A percentile compares a stretch with the other conserved stretches of the same genome.
phyloP scores from a whole-genome alignment of 2,797 vertebrate species.

The Micropoecilia bifurca region DNA sequence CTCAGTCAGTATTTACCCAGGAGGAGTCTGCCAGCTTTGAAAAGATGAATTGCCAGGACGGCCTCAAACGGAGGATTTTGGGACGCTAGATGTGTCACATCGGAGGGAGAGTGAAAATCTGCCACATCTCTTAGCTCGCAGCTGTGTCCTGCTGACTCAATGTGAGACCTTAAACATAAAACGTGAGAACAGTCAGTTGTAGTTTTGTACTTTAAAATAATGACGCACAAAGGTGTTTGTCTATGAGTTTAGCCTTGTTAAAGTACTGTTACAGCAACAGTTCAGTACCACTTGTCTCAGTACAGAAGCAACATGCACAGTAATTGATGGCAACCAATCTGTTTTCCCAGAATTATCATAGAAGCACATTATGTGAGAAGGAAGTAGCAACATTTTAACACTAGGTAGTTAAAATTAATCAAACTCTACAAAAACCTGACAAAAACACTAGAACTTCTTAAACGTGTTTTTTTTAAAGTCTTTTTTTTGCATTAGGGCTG shows the following conservation, averaged over 20 bases:
- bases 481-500: neutral
- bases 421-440: neutral
- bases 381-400: neutral
- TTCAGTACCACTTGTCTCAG: neutral
- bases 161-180: constrained; percentile 82
- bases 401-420: neutral
- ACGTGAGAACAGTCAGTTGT: neutral
- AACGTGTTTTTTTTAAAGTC: neutral
- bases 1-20: constrained; percentile 80
- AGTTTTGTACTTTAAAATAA: neutral
- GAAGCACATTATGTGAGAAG: neutral
- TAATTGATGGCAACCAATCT: neutral
- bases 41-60: constrained; percentile 91
- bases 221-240: no score
- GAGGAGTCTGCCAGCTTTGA: constrained; percentile 88
- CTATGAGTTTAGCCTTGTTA: neutral
- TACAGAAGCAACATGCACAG: neutral
- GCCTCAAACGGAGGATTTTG: constrained; percentile 79
- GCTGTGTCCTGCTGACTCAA: constrained; percentile 87
- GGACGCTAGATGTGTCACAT: constrained; percentile 77
- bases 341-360: neutral
- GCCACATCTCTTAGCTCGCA: constrained; percentile 87
- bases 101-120: constrained; percentile 78
- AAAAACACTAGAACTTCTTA: no score
- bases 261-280: neutral